A percentile compares a stretch with the other conserved stretches of the same genome.
Evolutionary conservation across 2,797 vertebrate species (phyloP).

Genomic region (Lutjanus argentimaculatus): DNA sequence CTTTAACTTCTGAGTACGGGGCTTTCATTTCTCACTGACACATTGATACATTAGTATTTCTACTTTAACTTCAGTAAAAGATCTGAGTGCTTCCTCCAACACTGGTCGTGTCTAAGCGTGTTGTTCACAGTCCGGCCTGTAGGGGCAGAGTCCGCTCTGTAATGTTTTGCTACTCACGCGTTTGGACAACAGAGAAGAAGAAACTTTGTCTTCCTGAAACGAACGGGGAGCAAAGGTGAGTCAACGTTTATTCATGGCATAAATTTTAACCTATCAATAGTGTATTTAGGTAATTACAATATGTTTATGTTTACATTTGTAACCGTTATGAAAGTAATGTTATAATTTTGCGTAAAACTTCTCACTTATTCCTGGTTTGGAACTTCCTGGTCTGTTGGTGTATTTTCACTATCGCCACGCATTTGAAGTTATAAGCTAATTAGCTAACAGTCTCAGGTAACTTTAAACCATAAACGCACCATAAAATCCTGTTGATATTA

Average conservation of each 20-base stretch:
- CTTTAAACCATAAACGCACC: not conserved
- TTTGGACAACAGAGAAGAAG: not conserved
- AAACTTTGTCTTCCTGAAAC: not conserved
- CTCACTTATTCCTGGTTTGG: not conserved
- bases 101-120: not conserved
- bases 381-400: not conserved
- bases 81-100: not conserved
- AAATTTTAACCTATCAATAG: not conserved
- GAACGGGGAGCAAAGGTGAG: not conserved
- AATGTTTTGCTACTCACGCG: fast-evolving
- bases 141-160: slow-evolving; percentile 9
- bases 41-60: not conserved
- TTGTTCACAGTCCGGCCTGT: not conserved
- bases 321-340: not conserved
- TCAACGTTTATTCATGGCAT: fast-evolving
- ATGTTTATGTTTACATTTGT: not conserved
- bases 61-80: not conserved
- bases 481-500: not conserved
- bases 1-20: too few species aligned
- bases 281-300: not conserved
- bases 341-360: not conserved
- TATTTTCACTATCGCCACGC: not conserved
- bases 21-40: not conserved
- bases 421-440: not conserved
- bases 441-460: not conserved